These are phyloP conservation scores for Ophraella communa DNA, from an alignment of 2,888 invertebrate species.

Conservation along the genomic window DNA sequence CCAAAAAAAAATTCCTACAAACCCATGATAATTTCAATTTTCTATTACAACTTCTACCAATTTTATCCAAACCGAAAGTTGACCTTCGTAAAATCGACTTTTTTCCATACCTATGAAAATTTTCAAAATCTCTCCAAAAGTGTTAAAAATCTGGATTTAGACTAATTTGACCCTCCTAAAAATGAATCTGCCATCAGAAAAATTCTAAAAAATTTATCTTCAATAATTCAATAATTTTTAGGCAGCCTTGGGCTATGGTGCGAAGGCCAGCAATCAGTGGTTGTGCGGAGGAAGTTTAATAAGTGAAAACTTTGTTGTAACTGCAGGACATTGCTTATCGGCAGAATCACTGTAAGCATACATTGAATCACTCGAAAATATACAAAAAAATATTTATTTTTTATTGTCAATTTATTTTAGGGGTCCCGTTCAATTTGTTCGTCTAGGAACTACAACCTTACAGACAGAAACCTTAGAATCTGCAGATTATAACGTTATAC, in stretches of 20 bases:
- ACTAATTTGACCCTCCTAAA: too few relatives aligned
- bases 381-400: neutral
- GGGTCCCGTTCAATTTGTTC: slow-evolving; percentile 54
- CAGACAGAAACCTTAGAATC: slow-evolving; percentile 44
- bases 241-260: slow-evolving; percentile 53
- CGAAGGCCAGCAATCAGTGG: slow-evolving; percentile 56
- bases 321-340: slow-evolving; percentile 72
- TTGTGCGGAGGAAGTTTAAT: slow-evolving; percentile 73
- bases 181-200: too few relatives aligned
- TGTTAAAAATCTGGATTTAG: too few relatives aligned
- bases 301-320: slow-evolving; percentile 68
- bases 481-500: slow-evolving; percentile 51
- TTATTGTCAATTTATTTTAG: slow-evolving; percentile 40
- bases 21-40: too few relatives aligned
- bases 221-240: slow-evolving; percentile 29
- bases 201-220: too few relatives aligned
- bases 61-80: too few relatives aligned
- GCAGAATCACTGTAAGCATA: slow-evolving; percentile 44
- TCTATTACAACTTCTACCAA: too few relatives aligned
- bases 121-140: too few relatives aligned
- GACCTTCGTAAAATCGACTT: too few relatives aligned
- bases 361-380: neutral
- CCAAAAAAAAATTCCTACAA: too few relatives aligned
- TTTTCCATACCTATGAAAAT: too few relatives aligned
- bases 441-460: slow-evolving; percentile 62